phyloP scores from a whole-genome alignment of 2,113 vertebrate genomes.

The Megaceryle maxima region DNA sequence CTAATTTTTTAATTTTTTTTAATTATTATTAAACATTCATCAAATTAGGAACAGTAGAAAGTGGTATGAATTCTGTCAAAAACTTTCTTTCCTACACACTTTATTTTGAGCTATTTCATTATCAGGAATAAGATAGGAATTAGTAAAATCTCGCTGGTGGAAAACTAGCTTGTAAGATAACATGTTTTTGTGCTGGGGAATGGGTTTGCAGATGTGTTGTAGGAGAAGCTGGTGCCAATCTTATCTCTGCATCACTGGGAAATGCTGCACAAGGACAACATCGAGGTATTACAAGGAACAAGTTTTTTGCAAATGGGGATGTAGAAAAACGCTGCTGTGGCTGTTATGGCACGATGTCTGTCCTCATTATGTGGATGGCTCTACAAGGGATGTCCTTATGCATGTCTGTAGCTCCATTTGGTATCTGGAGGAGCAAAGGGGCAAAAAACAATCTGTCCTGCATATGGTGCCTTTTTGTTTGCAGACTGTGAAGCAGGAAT shows the following conservation, averaged over 20 bases:
- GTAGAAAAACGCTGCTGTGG: background rate
- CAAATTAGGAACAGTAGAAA: background rate
- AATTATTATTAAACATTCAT: background rate
- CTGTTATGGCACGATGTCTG: background rate
- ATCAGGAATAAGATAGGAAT: background rate
- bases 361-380: background rate
- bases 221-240: background rate
- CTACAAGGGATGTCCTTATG: background rate
- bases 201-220: background rate
- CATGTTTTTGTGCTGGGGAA: background rate
- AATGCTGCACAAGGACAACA: background rate
- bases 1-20: background rate
- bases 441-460: background rate
- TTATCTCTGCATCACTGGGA: background rate
- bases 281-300: background rate
- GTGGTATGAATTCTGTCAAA: background rate
- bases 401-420: accelerated
- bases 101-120: background rate
- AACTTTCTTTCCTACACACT: background rate
- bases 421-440: background rate
- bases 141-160: background rate
- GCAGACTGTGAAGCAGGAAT: background rate
- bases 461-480: background rate
- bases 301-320: background rate
- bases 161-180: background rate